These are phyloP conservation scores for Trachythela sp. DNA, from an alignment of 64 coral and sea anemone species.

Conservation along the genomic window DNA sequence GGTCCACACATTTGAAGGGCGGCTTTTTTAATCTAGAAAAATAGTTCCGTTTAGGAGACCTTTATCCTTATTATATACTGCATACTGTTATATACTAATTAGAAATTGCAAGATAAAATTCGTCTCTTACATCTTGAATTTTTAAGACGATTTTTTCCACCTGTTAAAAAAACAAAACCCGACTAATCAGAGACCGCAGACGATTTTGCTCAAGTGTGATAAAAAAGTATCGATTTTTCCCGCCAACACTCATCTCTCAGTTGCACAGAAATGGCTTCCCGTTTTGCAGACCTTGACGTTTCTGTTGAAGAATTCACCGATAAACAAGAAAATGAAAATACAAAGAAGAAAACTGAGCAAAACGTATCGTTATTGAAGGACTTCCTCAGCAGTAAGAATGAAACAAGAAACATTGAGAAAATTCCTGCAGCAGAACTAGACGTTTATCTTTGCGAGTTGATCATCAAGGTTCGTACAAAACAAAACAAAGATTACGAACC, in stretches of 20 bases:
- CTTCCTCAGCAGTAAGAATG: conserved; percentile 29
- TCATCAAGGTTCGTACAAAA: conserved; percentile 46
- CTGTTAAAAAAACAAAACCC: background rate
- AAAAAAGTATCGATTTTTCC: conserved; percentile 16
- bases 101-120: background rate
- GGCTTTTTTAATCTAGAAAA: too few species aligned
- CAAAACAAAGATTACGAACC: conserved; percentile 58
- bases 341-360: conserved; percentile 57
- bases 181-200: background rate
- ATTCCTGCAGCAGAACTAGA: conserved; percentile 45
- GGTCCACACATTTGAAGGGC: too few species aligned
- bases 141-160: background rate
- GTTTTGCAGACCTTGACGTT: conserved; percentile 14
- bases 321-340: conserved; percentile 57
- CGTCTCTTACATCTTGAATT: background rate
- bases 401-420: conserved; percentile 49
- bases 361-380: conserved; percentile 39
- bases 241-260: background rate
- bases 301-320: conserved; percentile 23
- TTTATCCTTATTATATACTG: too few species aligned
- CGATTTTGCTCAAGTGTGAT: background rate
- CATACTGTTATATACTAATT: too few species aligned
- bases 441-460: conserved; percentile 44
- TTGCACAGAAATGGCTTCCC: background rate
- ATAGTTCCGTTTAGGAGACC: too few species aligned